Percentiles rank a stretch among this genome's conserved stretches.
These are phyloP conservation scores for Cyrtorhinus lividipennis DNA, from an alignment of 1,140 invertebrate genomes.

Conservation along the genomic window DNA sequence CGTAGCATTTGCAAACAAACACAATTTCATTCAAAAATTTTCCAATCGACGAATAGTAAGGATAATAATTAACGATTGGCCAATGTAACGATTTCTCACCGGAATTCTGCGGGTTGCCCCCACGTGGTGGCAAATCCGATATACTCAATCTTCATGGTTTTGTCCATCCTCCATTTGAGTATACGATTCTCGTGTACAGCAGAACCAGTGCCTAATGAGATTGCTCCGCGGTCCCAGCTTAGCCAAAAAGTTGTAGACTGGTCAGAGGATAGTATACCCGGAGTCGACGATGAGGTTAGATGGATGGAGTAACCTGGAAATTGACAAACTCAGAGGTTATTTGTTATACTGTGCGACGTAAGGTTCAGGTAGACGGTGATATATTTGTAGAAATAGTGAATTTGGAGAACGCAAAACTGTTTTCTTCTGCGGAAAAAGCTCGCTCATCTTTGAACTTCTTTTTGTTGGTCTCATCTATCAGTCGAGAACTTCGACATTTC, in stretches of 20 bases:
- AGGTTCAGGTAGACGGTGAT: too few species aligned
- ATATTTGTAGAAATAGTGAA: too few species aligned
- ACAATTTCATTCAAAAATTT: not conserved
- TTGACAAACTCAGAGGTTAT: too few species aligned
- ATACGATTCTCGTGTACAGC: slow-evolving; percentile 34
- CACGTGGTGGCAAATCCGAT: slow-evolving; percentile 44
- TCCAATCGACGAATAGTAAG: not conserved
- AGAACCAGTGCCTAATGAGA: slow-evolving; percentile 39
- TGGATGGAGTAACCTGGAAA: slow-evolving; percentile 42
- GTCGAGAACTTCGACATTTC: too few species aligned
- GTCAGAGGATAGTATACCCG: slow-evolving; percentile 33
- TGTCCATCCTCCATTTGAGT: slow-evolving; percentile 38
- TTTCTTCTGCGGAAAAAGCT: too few species aligned
- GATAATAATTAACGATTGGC: too few species aligned
- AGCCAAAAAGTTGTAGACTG: slow-evolving; percentile 44
- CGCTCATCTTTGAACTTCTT: too few species aligned
- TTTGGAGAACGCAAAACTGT: too few species aligned
- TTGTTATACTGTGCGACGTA: too few species aligned
- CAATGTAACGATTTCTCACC: too few species aligned
- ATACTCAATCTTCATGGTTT: slow-evolving; percentile 39
- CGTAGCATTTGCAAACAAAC: not conserved
- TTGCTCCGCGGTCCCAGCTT: slow-evolving; percentile 39
- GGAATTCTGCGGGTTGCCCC: slow-evolving; percentile 44
- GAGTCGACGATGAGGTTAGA: slow-evolving; percentile 36
- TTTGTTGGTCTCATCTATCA: too few species aligned